These are phyloP conservation scores for Amphibalanus amphitrite DNA, from an alignment of 1,140 invertebrate species.

Conservation along the genomic window DNA sequence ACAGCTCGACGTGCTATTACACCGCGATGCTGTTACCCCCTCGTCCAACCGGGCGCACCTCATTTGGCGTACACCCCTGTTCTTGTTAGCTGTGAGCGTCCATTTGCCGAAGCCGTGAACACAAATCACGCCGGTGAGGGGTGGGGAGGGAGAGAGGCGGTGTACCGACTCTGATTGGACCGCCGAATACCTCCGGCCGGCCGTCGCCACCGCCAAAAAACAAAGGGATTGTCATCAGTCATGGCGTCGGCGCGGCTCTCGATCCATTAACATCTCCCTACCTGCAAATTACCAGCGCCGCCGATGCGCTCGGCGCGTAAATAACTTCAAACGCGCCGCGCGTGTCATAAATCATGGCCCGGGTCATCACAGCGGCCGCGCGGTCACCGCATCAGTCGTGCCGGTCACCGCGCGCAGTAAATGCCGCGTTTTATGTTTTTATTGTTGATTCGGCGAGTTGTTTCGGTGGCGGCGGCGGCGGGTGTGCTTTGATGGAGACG, in stretches of 20 bases:
- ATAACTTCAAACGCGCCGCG: background rate
- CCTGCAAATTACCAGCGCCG: background rate
- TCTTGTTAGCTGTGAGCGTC: background rate
- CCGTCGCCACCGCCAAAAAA: background rate
- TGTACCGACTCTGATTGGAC: background rate
- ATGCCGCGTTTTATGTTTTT: background rate
- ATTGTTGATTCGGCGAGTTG: constrained; percentile 1
- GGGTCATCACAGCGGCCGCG: background rate
- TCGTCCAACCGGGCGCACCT: too few relatives aligned
- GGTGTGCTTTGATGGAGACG: background rate
- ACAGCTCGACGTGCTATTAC: too few relatives aligned
- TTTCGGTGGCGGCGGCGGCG: background rate
- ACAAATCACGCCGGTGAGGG: background rate
- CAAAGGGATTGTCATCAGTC: background rate
- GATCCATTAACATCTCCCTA: background rate
- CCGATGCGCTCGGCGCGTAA: background rate
- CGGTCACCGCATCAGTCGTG: background rate
- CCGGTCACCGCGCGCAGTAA: background rate
- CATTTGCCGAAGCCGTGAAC: too few relatives aligned
- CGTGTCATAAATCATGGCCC: background rate
- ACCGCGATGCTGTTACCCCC: too few relatives aligned
- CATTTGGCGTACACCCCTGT: too few relatives aligned
- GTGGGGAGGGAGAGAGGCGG: too few relatives aligned
- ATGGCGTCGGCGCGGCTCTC: background rate
- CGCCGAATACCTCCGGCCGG: too few relatives aligned